Percentiles rank a stretch among this genome's conserved stretches.
Conservation (phyloP, 2,797 vertebrate genomes). For the Sebastes matsubarae region DNA sequence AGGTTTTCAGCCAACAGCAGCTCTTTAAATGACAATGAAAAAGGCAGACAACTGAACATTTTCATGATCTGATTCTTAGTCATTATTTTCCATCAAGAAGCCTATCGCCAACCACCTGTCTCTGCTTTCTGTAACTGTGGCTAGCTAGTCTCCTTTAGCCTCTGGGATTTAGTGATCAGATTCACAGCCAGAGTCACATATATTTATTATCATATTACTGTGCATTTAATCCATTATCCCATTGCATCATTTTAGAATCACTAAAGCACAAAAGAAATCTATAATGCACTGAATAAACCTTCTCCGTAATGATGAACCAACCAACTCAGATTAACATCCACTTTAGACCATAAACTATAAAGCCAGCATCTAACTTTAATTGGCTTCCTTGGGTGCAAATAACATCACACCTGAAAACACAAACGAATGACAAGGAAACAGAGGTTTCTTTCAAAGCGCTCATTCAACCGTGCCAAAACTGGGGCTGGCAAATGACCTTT, state of each 20-base stretch:
- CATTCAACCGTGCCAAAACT: slow-evolving; percentile 54
- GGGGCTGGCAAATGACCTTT: slow-evolving; percentile 62
- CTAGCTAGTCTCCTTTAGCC: slow-evolving; percentile 26
- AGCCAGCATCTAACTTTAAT: slow-evolving; percentile 46
- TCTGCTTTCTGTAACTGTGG: slow-evolving; percentile 39
- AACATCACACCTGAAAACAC: slow-evolving; percentile 50
- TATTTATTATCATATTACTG: slow-evolving; percentile 5
- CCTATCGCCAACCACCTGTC: slow-evolving; percentile 54
- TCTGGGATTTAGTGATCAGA: slow-evolving; percentile 6
- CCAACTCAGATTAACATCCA: slow-evolving; percentile 26
- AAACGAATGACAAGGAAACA: slow-evolving; percentile 63
- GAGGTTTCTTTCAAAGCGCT: slow-evolving; percentile 64
- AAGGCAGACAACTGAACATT: slow-evolving; percentile 31
- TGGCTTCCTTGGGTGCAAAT: slow-evolving; percentile 48
- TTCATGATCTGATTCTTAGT: slow-evolving; percentile 22
- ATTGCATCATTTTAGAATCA: background rate
- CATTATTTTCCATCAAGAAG: slow-evolving; percentile 39
- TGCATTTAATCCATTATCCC: background rate
- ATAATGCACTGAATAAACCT: background rate
- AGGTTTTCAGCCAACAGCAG: slow-evolving; percentile 58
- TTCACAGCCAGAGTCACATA: slow-evolving; percentile 35
- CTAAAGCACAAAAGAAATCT: background rate
- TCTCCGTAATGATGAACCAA: slow-evolving; percentile 27
- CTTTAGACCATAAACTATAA: slow-evolving; percentile 33
- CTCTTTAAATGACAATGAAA: slow-evolving; percentile 48